phyloP scores from a whole-genome alignment of 2,888 invertebrate genomes.

The Nomada lathburiana region DNA sequence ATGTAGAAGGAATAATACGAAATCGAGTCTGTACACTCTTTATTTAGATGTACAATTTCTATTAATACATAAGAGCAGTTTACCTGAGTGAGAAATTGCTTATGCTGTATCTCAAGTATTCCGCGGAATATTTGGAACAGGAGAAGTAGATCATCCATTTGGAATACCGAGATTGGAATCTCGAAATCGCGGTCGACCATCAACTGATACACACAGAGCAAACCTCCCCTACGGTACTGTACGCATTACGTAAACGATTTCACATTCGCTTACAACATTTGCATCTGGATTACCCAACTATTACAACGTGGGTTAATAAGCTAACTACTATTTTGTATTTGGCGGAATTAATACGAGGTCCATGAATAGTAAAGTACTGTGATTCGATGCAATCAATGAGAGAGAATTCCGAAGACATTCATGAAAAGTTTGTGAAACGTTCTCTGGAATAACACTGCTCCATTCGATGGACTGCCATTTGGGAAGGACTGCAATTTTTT shows the following conservation, averaged over 20 bases:
- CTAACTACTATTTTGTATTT: neutral
- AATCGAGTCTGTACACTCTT: neutral
- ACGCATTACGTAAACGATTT: conserved; percentile 51
- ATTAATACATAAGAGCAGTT: too few relatives aligned
- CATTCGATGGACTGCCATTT: neutral
- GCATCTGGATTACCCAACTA: conserved; percentile 29
- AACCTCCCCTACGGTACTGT: conserved; percentile 19
- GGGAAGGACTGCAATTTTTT: neutral
- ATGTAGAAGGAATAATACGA: too few relatives aligned
- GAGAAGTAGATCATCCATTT: conserved; percentile 71
- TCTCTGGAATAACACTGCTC: neutral
- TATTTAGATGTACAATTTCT: neutral
- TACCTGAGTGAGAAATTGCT: neutral
- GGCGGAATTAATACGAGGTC: neutral
- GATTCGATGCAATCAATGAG: neutral
- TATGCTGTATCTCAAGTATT: neutral
- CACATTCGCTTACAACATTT: conserved; percentile 15
- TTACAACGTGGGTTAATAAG: neutral
- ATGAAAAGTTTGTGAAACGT: neutral
- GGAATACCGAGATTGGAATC: conserved; percentile 71
- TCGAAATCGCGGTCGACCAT: conserved; percentile 65
- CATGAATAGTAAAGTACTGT: neutral
- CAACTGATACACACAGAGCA: conserved; percentile 36
- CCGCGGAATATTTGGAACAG: conserved; percentile 9
- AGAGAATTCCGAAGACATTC: neutral